Evolutionary conservation across 2,113 vertebrate species (phyloP).

Genomic region (Myocastor coypus): DNA sequence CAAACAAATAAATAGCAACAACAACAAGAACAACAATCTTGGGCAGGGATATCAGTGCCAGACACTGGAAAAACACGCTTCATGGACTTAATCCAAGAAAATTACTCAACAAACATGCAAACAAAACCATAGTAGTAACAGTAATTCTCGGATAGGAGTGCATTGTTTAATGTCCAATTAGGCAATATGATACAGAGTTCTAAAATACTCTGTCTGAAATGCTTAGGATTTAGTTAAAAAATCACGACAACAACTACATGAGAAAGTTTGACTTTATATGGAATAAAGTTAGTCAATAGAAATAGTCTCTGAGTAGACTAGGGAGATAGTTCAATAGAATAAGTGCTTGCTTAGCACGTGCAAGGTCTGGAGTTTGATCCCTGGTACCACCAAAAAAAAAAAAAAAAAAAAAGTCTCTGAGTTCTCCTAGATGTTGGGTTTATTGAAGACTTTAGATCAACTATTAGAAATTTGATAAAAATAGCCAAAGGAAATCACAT

Average conservation of each 20-base stretch:
- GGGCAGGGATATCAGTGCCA: neutral
- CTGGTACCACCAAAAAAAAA: too few species aligned
- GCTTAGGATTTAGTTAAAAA: conserved; percentile 44
- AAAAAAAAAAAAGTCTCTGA: neutral
- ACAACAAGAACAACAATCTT: neutral
- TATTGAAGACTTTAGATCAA: neutral
- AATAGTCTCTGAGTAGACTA: neutral
- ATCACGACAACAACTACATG: conserved; percentile 23
- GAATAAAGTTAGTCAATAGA: conserved; percentile 14
- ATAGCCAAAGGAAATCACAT: conserved; percentile 38
- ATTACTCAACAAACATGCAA: neutral
- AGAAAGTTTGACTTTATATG: neutral
- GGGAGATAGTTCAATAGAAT: too few species aligned
- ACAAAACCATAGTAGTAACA: neutral
- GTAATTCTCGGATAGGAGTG: neutral
- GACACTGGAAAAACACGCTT: neutral
- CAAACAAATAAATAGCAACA: neutral
- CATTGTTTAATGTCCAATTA: too few species aligned
- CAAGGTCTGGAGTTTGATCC: too few species aligned
- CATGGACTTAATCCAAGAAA: neutral
- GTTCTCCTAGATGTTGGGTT: neutral
- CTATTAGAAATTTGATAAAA: conserved; percentile 50
- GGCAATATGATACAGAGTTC: neutral
- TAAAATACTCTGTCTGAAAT: conserved; percentile 3
- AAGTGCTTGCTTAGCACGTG: too few species aligned